Evolutionary conservation across 2,113 vertebrate genomes (phyloP).

Genomic region (Chitala chitala): DNA sequence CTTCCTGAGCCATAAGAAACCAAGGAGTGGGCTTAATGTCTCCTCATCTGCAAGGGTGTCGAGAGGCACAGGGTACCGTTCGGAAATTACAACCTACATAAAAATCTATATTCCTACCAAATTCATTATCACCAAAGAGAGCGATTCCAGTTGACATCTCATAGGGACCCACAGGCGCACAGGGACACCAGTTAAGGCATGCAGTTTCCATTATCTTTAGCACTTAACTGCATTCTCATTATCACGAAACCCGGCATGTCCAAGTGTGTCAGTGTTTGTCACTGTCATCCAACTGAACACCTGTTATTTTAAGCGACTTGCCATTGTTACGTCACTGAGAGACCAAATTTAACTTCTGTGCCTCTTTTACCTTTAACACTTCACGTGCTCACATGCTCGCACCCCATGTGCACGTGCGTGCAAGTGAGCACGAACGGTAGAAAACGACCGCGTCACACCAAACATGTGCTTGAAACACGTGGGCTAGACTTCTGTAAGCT

Average conservation of each 20-base stretch:
- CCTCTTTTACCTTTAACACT: background rate
- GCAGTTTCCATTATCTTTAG: background rate
- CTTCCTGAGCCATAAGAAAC: too few relatives aligned
- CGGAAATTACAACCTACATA: background rate
- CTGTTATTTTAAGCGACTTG: background rate
- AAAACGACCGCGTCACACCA: background rate
- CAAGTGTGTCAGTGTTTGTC: background rate
- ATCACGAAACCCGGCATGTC: background rate
- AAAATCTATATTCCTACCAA: background rate
- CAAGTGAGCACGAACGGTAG: background rate
- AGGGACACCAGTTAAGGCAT: background rate
- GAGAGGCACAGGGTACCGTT: background rate
- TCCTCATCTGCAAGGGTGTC: too few relatives aligned
- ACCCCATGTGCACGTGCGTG: background rate
- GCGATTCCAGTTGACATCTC: background rate
- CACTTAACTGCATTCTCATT: background rate
- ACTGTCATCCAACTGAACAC: background rate
- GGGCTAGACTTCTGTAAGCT: too few relatives aligned
- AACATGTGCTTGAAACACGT: too few relatives aligned
- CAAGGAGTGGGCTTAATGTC: too few relatives aligned
- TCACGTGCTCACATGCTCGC: background rate
- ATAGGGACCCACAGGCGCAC: background rate
- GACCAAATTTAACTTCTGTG: background rate
- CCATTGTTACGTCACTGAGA: background rate
- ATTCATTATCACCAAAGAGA: background rate